A percentile compares a stretch with the other conserved stretches of the same genome.
Evolutionary conservation across 1,140 invertebrate genomes (phyloP).

Genomic region (Ostrea edulis): DNA sequence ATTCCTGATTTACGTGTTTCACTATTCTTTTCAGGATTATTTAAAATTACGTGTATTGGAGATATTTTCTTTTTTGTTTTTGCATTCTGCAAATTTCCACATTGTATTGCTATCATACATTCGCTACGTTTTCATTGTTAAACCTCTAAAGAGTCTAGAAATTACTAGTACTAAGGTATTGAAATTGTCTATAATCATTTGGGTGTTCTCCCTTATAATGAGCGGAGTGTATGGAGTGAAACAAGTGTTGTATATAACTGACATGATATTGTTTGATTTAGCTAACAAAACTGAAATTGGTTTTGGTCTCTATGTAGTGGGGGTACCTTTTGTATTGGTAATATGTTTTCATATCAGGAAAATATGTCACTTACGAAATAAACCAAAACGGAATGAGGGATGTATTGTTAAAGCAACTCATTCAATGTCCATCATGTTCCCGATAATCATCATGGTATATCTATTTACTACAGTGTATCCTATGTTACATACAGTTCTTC

Average conservation of each 20-base stretch:
- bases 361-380: background rate
- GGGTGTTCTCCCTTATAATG: background rate
- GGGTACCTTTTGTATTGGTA: background rate
- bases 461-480: background rate
- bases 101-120: background rate
- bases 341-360: background rate
- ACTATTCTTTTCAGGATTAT: background rate
- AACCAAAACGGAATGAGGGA: background rate
- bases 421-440: background rate
- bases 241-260: background rate
- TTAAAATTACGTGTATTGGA: background rate
- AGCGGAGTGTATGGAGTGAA: background rate
- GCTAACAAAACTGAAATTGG: background rate
- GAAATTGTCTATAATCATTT: background rate
- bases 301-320: background rate
- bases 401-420: background rate
- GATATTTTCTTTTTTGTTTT: background rate
- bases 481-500: background rate
- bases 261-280: background rate
- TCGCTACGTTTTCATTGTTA: background rate
- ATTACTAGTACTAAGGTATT: background rate
- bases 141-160: background rate
- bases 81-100: background rate
- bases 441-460: background rate
- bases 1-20: background rate